Conservation (phyloP, 2,113 vertebrate species). For the Grus americana region DNA sequence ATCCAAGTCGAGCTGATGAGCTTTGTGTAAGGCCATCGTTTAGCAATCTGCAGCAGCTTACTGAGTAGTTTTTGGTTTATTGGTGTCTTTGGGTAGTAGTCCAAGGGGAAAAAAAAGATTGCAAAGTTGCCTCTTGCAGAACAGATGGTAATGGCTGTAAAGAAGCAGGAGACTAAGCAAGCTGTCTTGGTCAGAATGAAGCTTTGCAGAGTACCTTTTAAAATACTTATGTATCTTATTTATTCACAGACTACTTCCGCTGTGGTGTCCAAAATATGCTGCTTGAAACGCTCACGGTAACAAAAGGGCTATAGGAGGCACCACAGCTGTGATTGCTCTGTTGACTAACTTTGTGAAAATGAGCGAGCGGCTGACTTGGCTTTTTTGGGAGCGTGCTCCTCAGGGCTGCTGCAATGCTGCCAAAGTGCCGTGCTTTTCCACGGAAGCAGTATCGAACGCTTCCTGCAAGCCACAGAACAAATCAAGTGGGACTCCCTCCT, state of each 20-base stretch:
- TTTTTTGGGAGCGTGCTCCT: not conserved
- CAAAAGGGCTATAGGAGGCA: not conserved
- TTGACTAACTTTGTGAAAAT: fast-evolving
- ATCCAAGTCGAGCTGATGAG: not conserved
- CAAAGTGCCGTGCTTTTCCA: not conserved
- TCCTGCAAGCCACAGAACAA: not conserved
- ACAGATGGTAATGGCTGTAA: not conserved
- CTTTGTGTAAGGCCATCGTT: not conserved
- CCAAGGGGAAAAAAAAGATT: not conserved
- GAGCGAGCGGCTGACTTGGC: fast-evolving
- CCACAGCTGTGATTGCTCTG: fast-evolving
- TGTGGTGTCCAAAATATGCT: not conserved
- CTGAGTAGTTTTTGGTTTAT: not conserved
- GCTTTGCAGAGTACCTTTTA: not conserved
- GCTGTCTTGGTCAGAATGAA: not conserved
- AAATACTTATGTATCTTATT: not conserved
- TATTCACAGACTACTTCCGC: fast-evolving
- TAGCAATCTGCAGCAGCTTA: not conserved
- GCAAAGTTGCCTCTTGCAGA: not conserved
- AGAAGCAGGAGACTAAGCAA: not conserved
- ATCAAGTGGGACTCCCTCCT: not conserved
- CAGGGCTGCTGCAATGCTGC: not conserved
- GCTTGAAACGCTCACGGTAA: fast-evolving
- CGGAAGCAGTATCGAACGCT: not conserved
- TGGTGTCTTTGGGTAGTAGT: not conserved